These are phyloP conservation scores for Creontiades dilutus DNA, from an alignment of 2,888 invertebrate genomes.

Conservation along the genomic window DNA sequence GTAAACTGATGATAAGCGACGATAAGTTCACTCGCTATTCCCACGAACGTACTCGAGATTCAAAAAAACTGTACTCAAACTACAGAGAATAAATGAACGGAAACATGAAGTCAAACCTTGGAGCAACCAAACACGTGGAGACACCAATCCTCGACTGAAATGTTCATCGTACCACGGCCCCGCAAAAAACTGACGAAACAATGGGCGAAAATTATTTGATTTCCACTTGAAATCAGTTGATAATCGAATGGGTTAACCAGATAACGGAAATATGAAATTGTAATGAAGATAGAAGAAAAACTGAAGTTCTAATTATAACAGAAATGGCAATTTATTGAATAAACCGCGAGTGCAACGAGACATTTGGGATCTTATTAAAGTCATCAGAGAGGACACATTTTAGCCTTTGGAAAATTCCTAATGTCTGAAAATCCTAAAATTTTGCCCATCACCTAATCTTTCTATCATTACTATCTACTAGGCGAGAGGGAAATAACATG, in stretches of 20 bases:
- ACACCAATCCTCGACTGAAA: slow-evolving; percentile 34
- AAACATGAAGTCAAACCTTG: slow-evolving; percentile 12
- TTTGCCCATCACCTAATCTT: too few species aligned
- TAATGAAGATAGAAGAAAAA: background rate
- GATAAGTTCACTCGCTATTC: background rate
- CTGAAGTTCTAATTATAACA: background rate
- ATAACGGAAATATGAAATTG: background rate
- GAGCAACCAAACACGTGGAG: slow-evolving; percentile 29
- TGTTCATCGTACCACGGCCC: background rate
- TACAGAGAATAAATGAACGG: background rate
- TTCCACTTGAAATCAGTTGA: background rate
- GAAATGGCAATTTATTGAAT: background rate
- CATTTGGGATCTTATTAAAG: too few species aligned
- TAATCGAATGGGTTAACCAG: background rate
- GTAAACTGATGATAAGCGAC: background rate
- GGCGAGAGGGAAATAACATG: too few species aligned
- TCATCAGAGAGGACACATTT: too few species aligned
- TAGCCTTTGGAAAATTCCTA: too few species aligned
- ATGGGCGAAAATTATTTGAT: slow-evolving; percentile 7
- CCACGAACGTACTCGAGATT: background rate
- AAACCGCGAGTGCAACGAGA: too few species aligned
- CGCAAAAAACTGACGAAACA: slow-evolving; percentile 36
- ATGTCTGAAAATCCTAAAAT: too few species aligned
- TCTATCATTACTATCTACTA: too few species aligned
- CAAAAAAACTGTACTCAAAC: background rate